Evolutionary conservation across 2,113 vertebrate genomes (phyloP).

Genomic region (Naja naja): DNA sequence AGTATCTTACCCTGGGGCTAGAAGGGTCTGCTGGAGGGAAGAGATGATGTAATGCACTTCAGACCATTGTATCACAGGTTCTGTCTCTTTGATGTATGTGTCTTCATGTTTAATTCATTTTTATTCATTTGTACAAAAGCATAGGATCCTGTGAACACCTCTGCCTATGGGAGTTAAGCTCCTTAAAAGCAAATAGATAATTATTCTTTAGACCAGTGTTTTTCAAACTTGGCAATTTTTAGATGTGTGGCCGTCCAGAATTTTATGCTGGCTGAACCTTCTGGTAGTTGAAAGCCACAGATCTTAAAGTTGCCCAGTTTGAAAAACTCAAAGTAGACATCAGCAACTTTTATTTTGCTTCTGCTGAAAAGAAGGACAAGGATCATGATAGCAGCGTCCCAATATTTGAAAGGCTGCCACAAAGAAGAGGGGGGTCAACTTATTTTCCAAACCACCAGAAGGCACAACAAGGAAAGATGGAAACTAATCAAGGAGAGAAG

Average conservation of each 20-base stretch:
- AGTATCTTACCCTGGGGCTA: neutral
- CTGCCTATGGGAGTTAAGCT: neutral
- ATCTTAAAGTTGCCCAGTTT: neutral
- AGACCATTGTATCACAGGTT: neutral
- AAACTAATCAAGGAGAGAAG: too few relatives aligned
- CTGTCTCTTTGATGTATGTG: neutral
- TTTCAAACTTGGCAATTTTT: neutral
- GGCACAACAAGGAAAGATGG: too few relatives aligned
- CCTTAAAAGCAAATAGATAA: neutral
- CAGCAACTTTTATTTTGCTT: neutral
- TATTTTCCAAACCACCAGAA: too few relatives aligned
- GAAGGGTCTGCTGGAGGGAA: neutral
- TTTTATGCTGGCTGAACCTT: neutral
- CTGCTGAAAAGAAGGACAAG: neutral
- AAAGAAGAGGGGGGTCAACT: too few relatives aligned
- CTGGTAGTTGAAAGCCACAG: neutral
- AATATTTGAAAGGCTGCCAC: too few relatives aligned
- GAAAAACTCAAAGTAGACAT: neutral
- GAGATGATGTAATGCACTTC: neutral
- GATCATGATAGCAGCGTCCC: too few relatives aligned
- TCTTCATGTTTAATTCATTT: neutral
- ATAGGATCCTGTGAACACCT: neutral
- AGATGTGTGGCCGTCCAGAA: neutral
- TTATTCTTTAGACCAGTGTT: neutral
- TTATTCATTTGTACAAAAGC: neutral